Conservation (phyloP, 2,888 invertebrate genomes). For the Lamellibrachia satsuma region DNA sequence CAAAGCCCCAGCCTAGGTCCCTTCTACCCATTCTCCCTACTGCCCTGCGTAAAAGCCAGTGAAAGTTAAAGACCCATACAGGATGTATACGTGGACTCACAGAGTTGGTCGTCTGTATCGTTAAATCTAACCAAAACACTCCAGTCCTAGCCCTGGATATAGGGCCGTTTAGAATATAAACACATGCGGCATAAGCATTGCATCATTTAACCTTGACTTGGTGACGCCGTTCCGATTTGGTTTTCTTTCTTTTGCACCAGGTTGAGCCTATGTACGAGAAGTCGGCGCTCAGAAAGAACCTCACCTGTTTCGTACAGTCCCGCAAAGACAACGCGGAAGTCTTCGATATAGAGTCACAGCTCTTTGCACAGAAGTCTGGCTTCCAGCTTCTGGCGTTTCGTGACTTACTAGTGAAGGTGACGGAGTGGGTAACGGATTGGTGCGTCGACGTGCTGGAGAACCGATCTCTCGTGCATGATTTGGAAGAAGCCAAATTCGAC, state of each 20-base stretch:
- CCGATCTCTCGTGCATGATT: neutral
- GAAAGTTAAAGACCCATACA: no score
- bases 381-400: neutral
- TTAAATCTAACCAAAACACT: no score
- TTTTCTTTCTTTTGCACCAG: neutral
- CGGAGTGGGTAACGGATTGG: neutral
- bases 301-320: neutral
- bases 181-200: no score
- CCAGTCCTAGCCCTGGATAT: no score
- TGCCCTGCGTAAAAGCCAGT: no score
- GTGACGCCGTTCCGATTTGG: no score
- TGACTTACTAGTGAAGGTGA: neutral
- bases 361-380: neutral
- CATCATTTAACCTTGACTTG: no score
- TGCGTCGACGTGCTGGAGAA: slow-evolving; percentile 20
- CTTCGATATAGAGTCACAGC: neutral
- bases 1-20: no score
- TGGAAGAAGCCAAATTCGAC: slow-evolving; percentile 30
- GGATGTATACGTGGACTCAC: no score
- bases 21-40: no score
- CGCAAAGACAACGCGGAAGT: neutral
- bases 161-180: no score
- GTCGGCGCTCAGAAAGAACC: neutral
- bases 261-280: neutral
- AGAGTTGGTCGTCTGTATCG: no score